Percentiles rank a stretch among this genome's conserved stretches.
Evolutionary conservation across 2,888 invertebrate species (phyloP).

Genomic region (Athalia rosae): DNA sequence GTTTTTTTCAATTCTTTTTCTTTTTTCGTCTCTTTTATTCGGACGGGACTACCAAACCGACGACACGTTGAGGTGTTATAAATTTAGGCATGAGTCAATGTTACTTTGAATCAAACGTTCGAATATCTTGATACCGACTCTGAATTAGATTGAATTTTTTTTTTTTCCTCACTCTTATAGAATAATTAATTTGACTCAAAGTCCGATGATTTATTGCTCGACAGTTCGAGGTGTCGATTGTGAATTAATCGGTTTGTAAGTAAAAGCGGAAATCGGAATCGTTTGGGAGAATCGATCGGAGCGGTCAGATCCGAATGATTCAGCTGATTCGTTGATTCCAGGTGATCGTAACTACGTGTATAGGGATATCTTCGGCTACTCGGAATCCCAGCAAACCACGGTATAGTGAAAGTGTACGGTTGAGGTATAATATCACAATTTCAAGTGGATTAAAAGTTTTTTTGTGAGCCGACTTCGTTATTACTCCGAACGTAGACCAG

Average conservation of each 20-base stretch:
- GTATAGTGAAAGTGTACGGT: slow-evolving; percentile 37
- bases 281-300: background rate
- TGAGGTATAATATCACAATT: background rate
- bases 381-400: slow-evolving; percentile 17
- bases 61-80: background rate
- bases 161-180: background rate
- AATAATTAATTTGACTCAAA: too few relatives aligned
- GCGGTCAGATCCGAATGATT: slow-evolving; percentile 25
- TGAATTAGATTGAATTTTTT: slow-evolving; percentile 1
- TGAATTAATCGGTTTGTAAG: background rate
- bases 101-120: background rate
- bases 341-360: slow-evolving; percentile 10
- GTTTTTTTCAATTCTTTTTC: background rate
- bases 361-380: background rate
- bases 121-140: background rate
- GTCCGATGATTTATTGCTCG: background rate
- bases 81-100: slow-evolving; percentile 1
- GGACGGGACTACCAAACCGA: background rate
- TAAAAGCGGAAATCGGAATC: slow-evolving; percentile 31
- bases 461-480: too few relatives aligned
- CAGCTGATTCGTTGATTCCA: slow-evolving; percentile 14
- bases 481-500: background rate
- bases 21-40: background rate
- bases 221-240: background rate
- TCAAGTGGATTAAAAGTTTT: slow-evolving; percentile 12